Percentiles rank a stretch among this genome's conserved stretches.
Evolutionary conservation across 2,113 vertebrate species (phyloP).

Genomic region (Osmerus eperlanus): DNA sequence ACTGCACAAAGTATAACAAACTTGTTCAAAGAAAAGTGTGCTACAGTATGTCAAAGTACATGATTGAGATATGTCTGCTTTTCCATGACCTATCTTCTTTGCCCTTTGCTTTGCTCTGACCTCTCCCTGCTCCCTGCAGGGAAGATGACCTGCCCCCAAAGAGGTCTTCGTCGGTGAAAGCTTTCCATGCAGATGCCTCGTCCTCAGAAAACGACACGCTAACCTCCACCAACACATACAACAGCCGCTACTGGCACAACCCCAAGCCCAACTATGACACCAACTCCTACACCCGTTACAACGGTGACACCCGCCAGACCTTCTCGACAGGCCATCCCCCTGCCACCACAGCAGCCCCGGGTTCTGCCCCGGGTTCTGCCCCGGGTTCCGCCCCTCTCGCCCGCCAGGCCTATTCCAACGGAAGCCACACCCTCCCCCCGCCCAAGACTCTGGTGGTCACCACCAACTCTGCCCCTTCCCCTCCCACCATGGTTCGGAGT

Average conservation of each 20-base stretch:
- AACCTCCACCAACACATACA: constrained; percentile 95
- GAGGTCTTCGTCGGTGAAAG: constrained; percentile 85
- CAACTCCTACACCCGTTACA: constrained; percentile 86
- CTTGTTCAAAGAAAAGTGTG: too few species aligned
- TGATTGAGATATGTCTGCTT: background rate
- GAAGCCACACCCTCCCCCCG: constrained; percentile 79
- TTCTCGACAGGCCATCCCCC: constrained; percentile 64
- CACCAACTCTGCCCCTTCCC: constrained; percentile 85
- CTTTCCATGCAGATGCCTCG: constrained; percentile 88
- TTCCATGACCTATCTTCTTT: background rate
- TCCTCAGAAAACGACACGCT: constrained; percentile 96
- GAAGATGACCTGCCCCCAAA: constrained; percentile 97
- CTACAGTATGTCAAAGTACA: background rate
- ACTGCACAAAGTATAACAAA: background rate
- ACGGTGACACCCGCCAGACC: constrained; percentile 82
- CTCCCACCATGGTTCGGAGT: constrained; percentile 79
- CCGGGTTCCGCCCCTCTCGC: constrained; percentile 54
- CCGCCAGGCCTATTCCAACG: constrained; percentile 78
- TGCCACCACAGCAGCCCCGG: constrained; percentile 33
- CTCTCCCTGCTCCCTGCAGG: constrained; percentile 64
- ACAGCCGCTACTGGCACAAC: constrained; percentile 93
- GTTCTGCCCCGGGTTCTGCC: constrained; percentile 33
- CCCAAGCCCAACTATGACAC: constrained; percentile 78
- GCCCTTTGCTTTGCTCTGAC: background rate
- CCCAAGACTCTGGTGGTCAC: constrained; percentile 96